These are phyloP conservation scores for Drosophila aff. DNA, from an alignment of 1,140 invertebrate genomes.

Conservation along the genomic window DNA sequence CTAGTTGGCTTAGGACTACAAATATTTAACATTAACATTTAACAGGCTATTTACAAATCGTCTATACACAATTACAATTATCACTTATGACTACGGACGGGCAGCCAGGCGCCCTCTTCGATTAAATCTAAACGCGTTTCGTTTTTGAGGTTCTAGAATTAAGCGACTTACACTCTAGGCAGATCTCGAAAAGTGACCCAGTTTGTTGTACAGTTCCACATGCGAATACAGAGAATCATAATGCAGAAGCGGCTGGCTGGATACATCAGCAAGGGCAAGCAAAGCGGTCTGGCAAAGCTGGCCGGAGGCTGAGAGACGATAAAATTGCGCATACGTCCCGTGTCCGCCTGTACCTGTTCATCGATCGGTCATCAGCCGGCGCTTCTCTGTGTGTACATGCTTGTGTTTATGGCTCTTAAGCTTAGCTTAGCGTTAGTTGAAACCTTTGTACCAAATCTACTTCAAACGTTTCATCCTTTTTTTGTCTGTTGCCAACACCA, in stretches of 20 bases:
- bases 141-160: conserved; percentile 69
- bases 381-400: conserved; percentile 30
- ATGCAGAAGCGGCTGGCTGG: conserved; percentile 11
- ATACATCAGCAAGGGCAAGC: conserved; percentile 4
- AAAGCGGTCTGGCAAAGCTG: conserved; percentile 52
- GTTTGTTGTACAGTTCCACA: conserved; percentile 60
- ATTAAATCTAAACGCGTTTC: conserved; percentile 45
- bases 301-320: conserved; percentile 24
- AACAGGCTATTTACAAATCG: conserved; percentile 78
- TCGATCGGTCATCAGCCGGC: conserved; percentile 29
- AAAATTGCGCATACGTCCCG: conserved; percentile 51
- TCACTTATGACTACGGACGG: conserved; percentile 63
- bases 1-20: conserved; percentile 77
- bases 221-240: conserved; percentile 23
- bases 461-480: conserved; percentile 52
- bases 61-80: conserved; percentile 76
- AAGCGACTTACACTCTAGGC: conserved; percentile 70
- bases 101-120: conserved; percentile 17
- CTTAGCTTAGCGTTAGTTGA: conserved; percentile 68
- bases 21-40: conserved; percentile 82
- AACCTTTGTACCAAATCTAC: conserved; percentile 81
- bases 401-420: conserved; percentile 72
- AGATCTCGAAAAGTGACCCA: conserved; percentile 82
- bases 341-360: conserved; percentile 13
- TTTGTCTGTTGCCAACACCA: conserved; percentile 69